Base-by-base conservation (phyloP, 2,113 vertebrate species). In the Catharus fuscescens region DNA sequence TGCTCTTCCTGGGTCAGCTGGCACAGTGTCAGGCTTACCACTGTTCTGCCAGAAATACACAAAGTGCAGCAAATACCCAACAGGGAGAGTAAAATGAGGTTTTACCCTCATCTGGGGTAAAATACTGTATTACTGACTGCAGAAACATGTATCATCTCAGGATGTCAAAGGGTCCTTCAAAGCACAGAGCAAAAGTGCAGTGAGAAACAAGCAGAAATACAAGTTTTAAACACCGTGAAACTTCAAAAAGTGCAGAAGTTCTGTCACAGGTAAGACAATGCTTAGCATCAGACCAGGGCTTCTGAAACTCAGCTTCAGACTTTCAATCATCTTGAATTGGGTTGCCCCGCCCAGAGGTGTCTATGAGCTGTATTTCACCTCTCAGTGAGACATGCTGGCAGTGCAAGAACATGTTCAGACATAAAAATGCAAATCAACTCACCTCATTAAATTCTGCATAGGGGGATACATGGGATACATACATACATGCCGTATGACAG, bases 111-210 rank as follows among this genome's bases (percentile, higher is more conserved):
- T 32, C 73, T 56, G 25, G 15, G 34, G 8, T 54, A 45, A 91
- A 26, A 11, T 19, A 5, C 18, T 0, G 0, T 8, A 18, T 20
- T 42, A n/a, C 50, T 42, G 52, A 36, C 59, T 42, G 20, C 53
- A 80, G 62, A 64, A 88, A 61, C 14, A 1, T 2, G 5, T 1
- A 34, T 9, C 5, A 4, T 9, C 16, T 5, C 2, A 52, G 32
- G 21, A 59, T 34, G 36, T n/a, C 0, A 0, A 79, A 80, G 45
- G 10, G 59, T 26, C 25, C 20, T 67, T 69, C 36, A 52, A 86
- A 72, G 45, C n/a, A 69, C 36, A 64, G 59, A 83, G 71, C 25
- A 61, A 66, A 72, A 77, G 24, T 26, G 57, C 44, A 44, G 34
- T 11, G 21, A 72, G 20, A 76, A 66, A 36, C 32, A 65, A 88